Evolutionary conservation across 2,113 vertebrate genomes (phyloP).

Genomic region (Amphiprion percula): DNA sequence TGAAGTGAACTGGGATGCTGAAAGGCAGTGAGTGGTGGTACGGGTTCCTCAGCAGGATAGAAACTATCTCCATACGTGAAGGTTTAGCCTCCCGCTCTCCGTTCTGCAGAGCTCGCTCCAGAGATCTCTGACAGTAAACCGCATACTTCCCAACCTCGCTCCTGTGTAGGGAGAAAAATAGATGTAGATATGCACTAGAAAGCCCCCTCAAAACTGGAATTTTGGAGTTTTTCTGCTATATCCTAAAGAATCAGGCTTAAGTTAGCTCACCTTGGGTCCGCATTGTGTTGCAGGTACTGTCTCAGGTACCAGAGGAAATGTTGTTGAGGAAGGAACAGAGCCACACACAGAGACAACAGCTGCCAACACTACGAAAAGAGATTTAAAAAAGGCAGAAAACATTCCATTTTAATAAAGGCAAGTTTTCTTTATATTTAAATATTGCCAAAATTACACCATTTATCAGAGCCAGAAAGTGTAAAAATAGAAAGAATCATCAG

Average conservation of each 20-base stretch:
- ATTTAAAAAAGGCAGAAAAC: background rate
- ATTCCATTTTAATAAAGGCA: no score
- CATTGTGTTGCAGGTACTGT: slow-evolving; percentile 88
- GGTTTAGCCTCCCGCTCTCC: slow-evolving; percentile 91
- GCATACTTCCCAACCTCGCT: slow-evolving; percentile 92
- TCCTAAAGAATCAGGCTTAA: background rate
- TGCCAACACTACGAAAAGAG: slow-evolving; percentile 88
- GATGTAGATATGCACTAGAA: background rate
- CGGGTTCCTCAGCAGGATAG: slow-evolving; percentile 92
- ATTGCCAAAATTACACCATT: no score
- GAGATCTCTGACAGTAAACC: slow-evolving; percentile 91
- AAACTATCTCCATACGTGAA: slow-evolving; percentile 92
- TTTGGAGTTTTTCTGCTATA: background rate
- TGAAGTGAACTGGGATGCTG: slow-evolving; percentile 94
- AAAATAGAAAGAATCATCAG: no score
- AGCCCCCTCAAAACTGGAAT: background rate
- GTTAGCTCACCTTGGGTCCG: slow-evolving; percentile 86
- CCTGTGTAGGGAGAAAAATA: slow-evolving; percentile 64
- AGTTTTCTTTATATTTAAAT: no score
- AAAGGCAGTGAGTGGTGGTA: slow-evolving; percentile 93
- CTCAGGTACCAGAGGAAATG: slow-evolving; percentile 93
- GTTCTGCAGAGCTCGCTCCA: slow-evolving; percentile 87
- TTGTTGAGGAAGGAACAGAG: slow-evolving; percentile 92
- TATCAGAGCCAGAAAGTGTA: no score
- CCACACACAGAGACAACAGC: slow-evolving; percentile 90